Evolutionary conservation across 1,140 invertebrate species (phyloP), one percentile per base, ranked within the genome.

Genomic region (Laodelphax striatellus): DNA sequence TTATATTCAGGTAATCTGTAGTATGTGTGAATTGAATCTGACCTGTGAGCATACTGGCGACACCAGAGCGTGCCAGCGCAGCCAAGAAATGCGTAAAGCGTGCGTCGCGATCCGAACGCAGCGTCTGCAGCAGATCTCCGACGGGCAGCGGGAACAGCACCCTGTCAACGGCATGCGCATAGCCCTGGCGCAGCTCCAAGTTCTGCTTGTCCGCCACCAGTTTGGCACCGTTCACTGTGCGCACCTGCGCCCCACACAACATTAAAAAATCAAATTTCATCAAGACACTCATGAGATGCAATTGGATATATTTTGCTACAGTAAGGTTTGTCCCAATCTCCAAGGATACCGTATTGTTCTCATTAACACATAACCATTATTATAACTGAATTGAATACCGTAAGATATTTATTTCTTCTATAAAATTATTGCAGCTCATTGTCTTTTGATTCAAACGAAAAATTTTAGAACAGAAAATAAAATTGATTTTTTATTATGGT

Each of bases 131-230:
- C 38, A 92, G 73, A 75, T 90, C 87, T 17, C 88, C 89, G 14
- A 90, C 87, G 0, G 88, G 88, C 60, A 90, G 74, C 3, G 90
- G 89, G 73, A 92, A 91, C 82, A 94, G 88, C 0, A 93, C 90
- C 61, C 88, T 78, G 71, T 92, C 89, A 0, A 94, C 80, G 0
- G 89, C 84, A 69, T 94, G 90, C 0, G 91, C 88, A 46, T 93
- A 81, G 24, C 90, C 87, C 81, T 92, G 79, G 38, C 88, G 84
- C 67, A 92, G 85, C 66, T 84, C 79, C 62, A 90, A 87, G 69
- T 92, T 87, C 65, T 86, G 82, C 69, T 89, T 88, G 59, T 88
- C 88, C 5, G 86, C 79, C 21, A 84, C 71, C 4, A 94, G 78
- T 69, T 83, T 79, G 13, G 88, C 89, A 5, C 89, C 88, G 67